Evolutionary conservation across 2,113 vertebrate genomes (phyloP).

Genomic region (Eleginops maclovinus): DNA sequence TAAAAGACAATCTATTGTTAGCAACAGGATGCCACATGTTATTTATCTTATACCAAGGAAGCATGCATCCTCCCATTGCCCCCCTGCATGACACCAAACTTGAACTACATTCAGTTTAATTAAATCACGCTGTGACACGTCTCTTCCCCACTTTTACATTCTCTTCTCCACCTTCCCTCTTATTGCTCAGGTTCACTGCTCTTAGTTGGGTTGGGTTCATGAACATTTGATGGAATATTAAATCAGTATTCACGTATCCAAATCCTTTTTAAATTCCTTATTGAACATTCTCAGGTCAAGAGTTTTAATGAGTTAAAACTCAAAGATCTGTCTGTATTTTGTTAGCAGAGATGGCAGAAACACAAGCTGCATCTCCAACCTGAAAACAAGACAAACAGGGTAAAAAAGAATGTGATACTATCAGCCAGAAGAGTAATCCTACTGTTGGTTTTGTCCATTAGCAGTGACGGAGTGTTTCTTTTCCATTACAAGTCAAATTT

Average conservation of each 20-base stretch:
- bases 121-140: background rate
- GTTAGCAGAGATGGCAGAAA: background rate
- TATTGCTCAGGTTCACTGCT: conserved; percentile 37
- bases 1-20: conserved; percentile 17
- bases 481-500: too few relatives aligned
- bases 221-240: background rate
- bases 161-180: conserved; percentile 1
- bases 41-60: conserved; percentile 10
- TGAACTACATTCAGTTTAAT: conserved; percentile 56
- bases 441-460: background rate
- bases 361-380: background rate
- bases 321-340: background rate
- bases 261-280: conserved; percentile 21
- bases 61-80: conserved; percentile 10
- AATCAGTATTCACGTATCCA: background rate
- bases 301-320: background rate
- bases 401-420: background rate
- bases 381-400: background rate
- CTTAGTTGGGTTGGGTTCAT: background rate
- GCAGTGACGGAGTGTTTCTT: background rate
- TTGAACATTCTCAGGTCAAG: background rate
- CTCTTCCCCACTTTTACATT: conserved; percentile 34
- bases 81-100: conserved; percentile 10
- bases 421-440: background rate
- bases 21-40: conserved; percentile 22